phyloP scores from a whole-genome alignment of 2,797 vertebrate genomes.

The Bucorvus abyssinicus region DNA sequence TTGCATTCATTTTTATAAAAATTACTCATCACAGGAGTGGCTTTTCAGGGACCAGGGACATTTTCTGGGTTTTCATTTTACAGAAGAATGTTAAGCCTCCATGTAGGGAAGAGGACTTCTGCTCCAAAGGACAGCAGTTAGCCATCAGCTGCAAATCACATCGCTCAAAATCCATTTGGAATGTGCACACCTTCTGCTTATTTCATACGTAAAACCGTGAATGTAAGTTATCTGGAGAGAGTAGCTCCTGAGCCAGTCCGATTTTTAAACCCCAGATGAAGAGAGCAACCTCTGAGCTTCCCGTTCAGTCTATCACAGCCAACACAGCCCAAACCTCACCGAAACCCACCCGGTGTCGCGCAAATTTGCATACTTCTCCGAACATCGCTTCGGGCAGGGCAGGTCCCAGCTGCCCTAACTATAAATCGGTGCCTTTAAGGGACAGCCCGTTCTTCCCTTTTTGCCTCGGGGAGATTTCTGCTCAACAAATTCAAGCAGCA shows the following conservation, averaged over 20 bases:
- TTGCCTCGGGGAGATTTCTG: background rate
- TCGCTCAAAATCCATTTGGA: rapidly evolving
- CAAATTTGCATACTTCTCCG: background rate
- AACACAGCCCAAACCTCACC: background rate
- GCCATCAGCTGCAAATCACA: background rate
- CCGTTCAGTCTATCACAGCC: background rate
- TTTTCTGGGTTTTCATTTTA: background rate
- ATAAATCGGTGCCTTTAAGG: background rate
- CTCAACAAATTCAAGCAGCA: background rate
- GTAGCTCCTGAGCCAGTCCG: background rate
- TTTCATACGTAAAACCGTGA: background rate
- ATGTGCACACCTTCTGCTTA: background rate
- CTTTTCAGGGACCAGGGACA: background rate
- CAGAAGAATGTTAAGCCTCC: background rate
- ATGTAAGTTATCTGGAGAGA: background rate
- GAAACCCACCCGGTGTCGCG: background rate
- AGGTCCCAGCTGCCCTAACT: background rate
- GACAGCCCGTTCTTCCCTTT: background rate
- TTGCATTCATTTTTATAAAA: background rate
- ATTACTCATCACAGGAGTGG: background rate
- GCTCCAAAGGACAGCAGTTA: background rate
- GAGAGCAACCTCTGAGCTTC: background rate
- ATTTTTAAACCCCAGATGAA: background rate
- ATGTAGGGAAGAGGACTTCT: background rate
- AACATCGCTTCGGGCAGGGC: background rate